Evolutionary conservation across 2,888 invertebrate species (phyloP), one percentile per base, ranked within the genome.

Genomic region (Philereme transversata): DNA sequence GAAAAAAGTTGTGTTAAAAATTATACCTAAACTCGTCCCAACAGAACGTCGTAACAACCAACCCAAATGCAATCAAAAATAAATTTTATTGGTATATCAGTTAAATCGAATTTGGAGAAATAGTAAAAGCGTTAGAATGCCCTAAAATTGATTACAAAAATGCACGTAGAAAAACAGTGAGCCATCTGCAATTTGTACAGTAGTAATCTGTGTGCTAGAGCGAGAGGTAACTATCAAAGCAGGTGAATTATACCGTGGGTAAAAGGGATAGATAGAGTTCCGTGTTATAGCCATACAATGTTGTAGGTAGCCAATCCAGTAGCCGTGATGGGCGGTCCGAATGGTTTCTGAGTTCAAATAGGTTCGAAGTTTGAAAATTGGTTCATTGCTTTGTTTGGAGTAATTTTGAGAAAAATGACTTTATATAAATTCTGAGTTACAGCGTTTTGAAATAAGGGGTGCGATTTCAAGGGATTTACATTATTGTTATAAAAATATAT

Each of bases 141-240:
- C 80, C 81, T 81, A 81, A 84, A 86, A 83, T 74, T 75, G 62
- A 74, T 72, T 75, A 77, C 78, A 72, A 77, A 83, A 80, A 80
- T 76, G 72, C 78, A 83, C 76, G 86, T 87, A 87, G 87, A 86
- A 90, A 87, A 90, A 87, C 83, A 72, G 81, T 84, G 86, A 87
- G 81, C 87, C 83, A 86, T 87, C 79, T 81, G 84, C 86, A 88
- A 88, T 90, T 87, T 88, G 81, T 85, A 75, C 79, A 76, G 78
- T 80, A 76, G 75, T 82, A 82, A 83, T 84, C 84, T 80, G 79
- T 77, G 75, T 54, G 87, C 52, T 69, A 60, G 79, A 90, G 72
- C 62, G 86, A 79, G 87, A 88, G 61, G 57, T 69, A 52, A 51
- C 59, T 71, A 33, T 52, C 45, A 49, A 51, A n/a, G 38, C 56